Conservation (phyloP, 2,888 invertebrate genomes). For the Gnatocerus cornutus region DNA sequence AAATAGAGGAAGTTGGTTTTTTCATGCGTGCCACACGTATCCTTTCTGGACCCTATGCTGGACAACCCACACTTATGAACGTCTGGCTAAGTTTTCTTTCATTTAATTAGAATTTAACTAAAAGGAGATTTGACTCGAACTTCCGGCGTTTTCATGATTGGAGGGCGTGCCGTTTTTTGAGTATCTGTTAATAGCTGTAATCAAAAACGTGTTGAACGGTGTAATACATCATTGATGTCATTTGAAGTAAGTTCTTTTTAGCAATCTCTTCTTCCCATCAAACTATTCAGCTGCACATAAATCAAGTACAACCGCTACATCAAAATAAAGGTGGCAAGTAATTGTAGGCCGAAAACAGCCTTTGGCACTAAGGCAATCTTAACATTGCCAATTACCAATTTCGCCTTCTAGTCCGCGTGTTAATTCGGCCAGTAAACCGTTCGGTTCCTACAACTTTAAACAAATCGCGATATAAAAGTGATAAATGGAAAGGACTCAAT, state of each 20-base stretch:
- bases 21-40: conserved; percentile 13
- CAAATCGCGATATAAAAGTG: conserved; percentile 5
- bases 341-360: conserved; percentile 34
- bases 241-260: no score
- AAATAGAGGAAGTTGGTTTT: conserved; percentile 21
- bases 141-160: no score
- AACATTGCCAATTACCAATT: conserved; percentile 33
- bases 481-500: conserved; percentile 10
- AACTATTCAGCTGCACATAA: conserved; percentile 15
- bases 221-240: no score
- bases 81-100: no score
- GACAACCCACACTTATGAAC: not conserved
- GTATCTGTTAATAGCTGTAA: no score
- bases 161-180: no score
- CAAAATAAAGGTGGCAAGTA: conserved; percentile 22
- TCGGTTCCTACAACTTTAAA: conserved; percentile 5
- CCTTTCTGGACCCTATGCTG: not conserved
- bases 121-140: no score
- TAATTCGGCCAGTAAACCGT: conserved; percentile 23
- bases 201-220: no score
- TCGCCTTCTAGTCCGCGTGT: conserved; percentile 6
- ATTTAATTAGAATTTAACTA: no score
- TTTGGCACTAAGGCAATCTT: conserved; percentile 21
- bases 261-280: not conserved
- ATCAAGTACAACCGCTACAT: conserved; percentile 29